phyloP scores from a whole-genome alignment of 2,888 invertebrate species.

The Phorcus lineatus region DNA sequence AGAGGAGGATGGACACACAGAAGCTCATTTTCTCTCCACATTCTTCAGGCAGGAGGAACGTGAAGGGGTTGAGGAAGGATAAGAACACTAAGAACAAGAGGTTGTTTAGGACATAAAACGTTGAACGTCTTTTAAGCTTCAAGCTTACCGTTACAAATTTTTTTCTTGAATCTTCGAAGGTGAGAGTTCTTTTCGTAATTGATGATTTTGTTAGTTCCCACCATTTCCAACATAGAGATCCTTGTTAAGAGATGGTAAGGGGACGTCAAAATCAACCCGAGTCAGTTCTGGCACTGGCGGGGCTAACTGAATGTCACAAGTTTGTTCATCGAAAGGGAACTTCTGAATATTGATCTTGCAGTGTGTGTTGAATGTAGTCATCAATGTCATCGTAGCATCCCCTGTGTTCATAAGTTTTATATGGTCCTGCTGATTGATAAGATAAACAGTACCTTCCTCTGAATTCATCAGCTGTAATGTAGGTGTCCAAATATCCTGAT shows the following conservation, averaged over 20 bases:
- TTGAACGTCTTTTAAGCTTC: not conserved
- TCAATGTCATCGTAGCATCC: not conserved
- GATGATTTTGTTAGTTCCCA: not conserved
- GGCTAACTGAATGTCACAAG: not conserved
- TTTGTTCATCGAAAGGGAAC: constrained; percentile 1
- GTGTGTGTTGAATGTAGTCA: not conserved
- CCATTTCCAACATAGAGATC: constrained; percentile 5
- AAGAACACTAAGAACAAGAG: constrained; percentile 4
- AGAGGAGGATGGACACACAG: not conserved
- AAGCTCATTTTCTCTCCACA: constrained; percentile 5
- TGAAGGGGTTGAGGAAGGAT: constrained; percentile 6
- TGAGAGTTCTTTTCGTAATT: not conserved
- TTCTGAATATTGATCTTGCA: constrained; percentile 3
- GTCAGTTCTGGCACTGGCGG: not conserved
- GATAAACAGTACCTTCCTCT: not conserved
- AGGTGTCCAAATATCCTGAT: not conserved
- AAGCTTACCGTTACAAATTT: not conserved
- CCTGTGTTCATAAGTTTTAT: not conserved
- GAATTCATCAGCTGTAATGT: not conserved
- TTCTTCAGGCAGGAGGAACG: constrained; percentile 13
- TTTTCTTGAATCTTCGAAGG: not conserved
- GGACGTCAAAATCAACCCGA: not conserved
- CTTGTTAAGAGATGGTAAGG: not conserved
- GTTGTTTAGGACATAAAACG: constrained; percentile 14
- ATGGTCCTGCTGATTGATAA: not conserved